Evolutionary conservation across 2,113 vertebrate genomes (phyloP).

Genomic region (Arothron firmamentum): DNA sequence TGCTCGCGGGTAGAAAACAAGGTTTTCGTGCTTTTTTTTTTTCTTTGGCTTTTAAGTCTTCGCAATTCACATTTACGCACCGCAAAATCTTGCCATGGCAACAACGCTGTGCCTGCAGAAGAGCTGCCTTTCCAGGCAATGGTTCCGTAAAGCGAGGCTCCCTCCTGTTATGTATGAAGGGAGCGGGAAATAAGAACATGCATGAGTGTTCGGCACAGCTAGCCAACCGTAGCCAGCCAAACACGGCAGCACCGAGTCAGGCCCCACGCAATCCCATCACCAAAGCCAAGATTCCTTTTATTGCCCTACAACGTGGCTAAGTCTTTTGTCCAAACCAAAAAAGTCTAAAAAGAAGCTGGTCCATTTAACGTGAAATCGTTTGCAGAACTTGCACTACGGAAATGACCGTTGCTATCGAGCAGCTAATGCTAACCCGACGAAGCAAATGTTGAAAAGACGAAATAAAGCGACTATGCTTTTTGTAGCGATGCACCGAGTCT

Average conservation of each 20-base stretch:
- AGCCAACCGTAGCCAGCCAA: slow-evolving; percentile 23
- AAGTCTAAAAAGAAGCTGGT: neutral
- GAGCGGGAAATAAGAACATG: slow-evolving; percentile 73
- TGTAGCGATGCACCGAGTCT: too few species aligned
- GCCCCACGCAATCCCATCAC: neutral
- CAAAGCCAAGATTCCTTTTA: neutral
- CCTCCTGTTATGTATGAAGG: slow-evolving; percentile 20
- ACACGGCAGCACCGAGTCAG: slow-evolving; percentile 8
- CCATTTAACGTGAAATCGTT: neutral
- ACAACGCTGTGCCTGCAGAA: neutral
- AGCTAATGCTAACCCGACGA: slow-evolving; percentile 1
- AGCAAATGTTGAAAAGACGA: slow-evolving; percentile 1
- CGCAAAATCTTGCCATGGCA: neutral
- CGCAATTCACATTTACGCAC: neutral
- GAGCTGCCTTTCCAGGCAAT: slow-evolving; percentile 12
- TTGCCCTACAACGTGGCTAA: neutral
- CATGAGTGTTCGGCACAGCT: slow-evolving; percentile 12
- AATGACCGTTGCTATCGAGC: slow-evolving; percentile 1
- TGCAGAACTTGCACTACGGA: neutral
- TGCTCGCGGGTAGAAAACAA: too few species aligned
- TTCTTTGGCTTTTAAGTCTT: too few species aligned
- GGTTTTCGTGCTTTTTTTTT: too few species aligned
- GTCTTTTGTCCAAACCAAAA: neutral
- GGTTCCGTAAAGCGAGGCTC: slow-evolving; percentile 12
- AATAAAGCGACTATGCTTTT: too few species aligned